Evolutionary conservation across 1,140 invertebrate species (phyloP).

Genomic region (Alviniconcha marisindica): DNA sequence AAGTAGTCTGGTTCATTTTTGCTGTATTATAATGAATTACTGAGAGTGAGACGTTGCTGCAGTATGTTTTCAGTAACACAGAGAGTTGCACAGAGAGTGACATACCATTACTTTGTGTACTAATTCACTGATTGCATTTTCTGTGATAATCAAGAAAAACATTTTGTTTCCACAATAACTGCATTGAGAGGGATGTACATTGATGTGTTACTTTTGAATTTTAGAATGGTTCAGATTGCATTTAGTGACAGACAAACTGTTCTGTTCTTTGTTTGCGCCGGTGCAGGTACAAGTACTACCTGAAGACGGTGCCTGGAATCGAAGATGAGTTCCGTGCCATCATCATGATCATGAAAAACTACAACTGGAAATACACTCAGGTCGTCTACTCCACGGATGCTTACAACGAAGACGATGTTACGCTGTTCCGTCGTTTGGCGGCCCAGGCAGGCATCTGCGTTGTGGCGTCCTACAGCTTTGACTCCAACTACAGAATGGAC

Average conservation of each 20-base stretch:
- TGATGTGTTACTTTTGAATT: neutral
- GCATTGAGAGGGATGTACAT: neutral
- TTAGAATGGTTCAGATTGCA: too few relatives aligned
- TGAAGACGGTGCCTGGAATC: slow-evolving; percentile 87
- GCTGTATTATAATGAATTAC: too few relatives aligned
- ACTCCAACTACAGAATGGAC: slow-evolving; percentile 19
- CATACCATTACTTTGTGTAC: too few relatives aligned
- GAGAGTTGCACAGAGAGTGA: too few relatives aligned
- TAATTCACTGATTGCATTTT: too few relatives aligned
- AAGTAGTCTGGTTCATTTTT: too few relatives aligned
- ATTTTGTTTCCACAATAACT: too few relatives aligned
- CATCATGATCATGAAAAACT: slow-evolving; percentile 62
- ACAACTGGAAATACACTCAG: slow-evolving; percentile 67
- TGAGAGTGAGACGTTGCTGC: too few relatives aligned
- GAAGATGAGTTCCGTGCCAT: slow-evolving; percentile 86
- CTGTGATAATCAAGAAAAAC: too few relatives aligned
- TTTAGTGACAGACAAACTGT: too few relatives aligned
- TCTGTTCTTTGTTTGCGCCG: too few relatives aligned
- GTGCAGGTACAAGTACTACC: slow-evolving; percentile 85
- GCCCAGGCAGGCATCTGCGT: slow-evolving; percentile 71
- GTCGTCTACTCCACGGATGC: slow-evolving; percentile 46
- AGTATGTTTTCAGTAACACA: too few relatives aligned
- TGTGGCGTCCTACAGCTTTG: slow-evolving; percentile 56
- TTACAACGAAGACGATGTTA: slow-evolving; percentile 49
- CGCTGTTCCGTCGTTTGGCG: slow-evolving; percentile 56